phyloP scores from a whole-genome alignment of 2,113 vertebrate species.

The Perca schrenkii region DNA sequence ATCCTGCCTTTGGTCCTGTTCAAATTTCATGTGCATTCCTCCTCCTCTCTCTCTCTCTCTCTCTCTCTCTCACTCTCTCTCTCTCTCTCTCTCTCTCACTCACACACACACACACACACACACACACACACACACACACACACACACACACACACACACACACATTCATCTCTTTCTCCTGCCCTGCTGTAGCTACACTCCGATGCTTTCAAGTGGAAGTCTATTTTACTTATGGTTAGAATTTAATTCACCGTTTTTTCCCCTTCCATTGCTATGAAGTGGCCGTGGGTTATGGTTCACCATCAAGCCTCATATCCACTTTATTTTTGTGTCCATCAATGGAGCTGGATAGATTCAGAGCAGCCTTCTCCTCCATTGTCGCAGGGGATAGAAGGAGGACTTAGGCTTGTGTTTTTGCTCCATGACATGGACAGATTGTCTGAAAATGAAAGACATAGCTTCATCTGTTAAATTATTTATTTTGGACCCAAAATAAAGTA shows the following conservation, averaged over 20 bases:
- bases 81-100: not conserved
- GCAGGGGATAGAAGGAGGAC: slow-evolving; percentile 39
- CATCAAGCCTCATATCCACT: slow-evolving; percentile 72
- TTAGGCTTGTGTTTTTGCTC: slow-evolving; percentile 53
- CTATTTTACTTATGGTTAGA: slow-evolving; percentile 80
- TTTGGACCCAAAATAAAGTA: slow-evolving; percentile 74
- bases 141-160: slow-evolving; percentile 49
- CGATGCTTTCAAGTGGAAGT: slow-evolving; percentile 75
- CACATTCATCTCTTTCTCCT: slow-evolving; percentile 67
- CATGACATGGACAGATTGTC: slow-evolving; percentile 71
- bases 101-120: slow-evolving; percentile 51
- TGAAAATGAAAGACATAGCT: slow-evolving; percentile 71
- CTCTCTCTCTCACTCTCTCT: slow-evolving; percentile 18
- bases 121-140: slow-evolving; percentile 58
- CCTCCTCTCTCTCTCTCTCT: not conserved
- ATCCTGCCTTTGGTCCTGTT: slow-evolving; percentile 65
- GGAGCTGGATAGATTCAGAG: slow-evolving; percentile 52
- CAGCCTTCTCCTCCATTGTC: slow-evolving; percentile 38
- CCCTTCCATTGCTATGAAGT: slow-evolving; percentile 65
- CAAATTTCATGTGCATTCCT: slow-evolving; percentile 70
- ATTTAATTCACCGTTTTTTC: slow-evolving; percentile 77
- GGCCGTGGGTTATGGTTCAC: slow-evolving; percentile 67
- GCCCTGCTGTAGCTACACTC: slow-evolving; percentile 65
- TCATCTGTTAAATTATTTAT: slow-evolving; percentile 79
- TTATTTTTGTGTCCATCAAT: slow-evolving; percentile 74